Conservation (phyloP, 2,797 vertebrate species). For the Pyrrhura leucotis region DNA sequence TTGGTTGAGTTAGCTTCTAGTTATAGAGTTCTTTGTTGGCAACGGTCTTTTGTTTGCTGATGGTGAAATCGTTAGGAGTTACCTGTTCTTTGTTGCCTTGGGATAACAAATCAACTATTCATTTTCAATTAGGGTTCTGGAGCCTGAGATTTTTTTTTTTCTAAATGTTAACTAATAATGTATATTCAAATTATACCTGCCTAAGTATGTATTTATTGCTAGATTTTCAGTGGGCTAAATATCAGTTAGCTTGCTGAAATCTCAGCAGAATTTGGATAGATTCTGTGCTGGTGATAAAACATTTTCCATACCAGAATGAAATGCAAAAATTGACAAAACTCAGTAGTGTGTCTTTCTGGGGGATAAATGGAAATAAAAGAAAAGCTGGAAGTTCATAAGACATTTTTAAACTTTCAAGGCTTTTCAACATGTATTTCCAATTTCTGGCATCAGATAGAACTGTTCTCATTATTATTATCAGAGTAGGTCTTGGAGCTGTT, state of each 20-base stretch:
- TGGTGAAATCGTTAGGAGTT: background rate
- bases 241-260: background rate
- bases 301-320: background rate
- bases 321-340: background rate
- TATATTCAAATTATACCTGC: background rate
- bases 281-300: background rate
- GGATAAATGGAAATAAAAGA: background rate
- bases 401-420: background rate
- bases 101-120: background rate
- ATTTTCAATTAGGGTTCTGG: background rate
- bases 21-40: background rate
- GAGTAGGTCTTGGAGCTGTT: background rate
- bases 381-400: background rate
- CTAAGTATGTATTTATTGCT: background rate
- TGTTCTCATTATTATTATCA: background rate
- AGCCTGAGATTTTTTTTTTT: background rate
- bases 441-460: background rate
- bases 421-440: background rate
- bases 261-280: background rate
- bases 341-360: background rate
- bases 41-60: background rate
- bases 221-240: background rate
- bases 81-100: background rate
- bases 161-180: background rate
- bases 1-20: background rate